Evolutionary conservation across 2,888 invertebrate genomes (phyloP), one percentile per base, ranked within the genome.

Genomic region (Tortricodes alternella): DNA sequence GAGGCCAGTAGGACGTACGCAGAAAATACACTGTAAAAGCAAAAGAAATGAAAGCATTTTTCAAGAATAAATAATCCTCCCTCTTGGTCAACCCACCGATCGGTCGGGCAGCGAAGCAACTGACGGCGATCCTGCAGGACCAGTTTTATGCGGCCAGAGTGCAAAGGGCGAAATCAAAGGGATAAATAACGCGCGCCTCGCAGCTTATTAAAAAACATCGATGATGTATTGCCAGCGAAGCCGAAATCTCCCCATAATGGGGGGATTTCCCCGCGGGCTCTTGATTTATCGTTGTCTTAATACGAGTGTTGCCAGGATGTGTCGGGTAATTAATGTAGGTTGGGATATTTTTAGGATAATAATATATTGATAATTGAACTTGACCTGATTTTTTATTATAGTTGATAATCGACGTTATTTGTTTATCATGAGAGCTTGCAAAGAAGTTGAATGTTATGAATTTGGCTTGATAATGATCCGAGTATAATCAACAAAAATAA

Each of bases 201-300:
- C 32, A 35, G 43, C 51, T 52, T 52, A 52, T 52, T 52, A 52
- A 52, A 48, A 52, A 43, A 44, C 43, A 44, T 43, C 35, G 43
- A 52, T 52, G 19, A 39, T 32, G 34, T 41, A 35, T 44, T 29
- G 44, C 44, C 18, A 29, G 44, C 16, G 41, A 41, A 24, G 4
- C 29, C 24, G 24, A 19, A 3, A 37, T 18, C 34, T 34, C 34
- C 37, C 24, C 44, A 4, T n/a, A 19, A 21, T 11, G 18, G 44
- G 29, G 43, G 27, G 44, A 34, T 23, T 23, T 32, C 46, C 32
- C 44, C 15, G 41, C 37, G 18, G 43, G 13, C 11, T 46, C n/a
- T 23, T 48, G 46, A 48, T 48, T 37, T 48, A 48, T 48, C 16
- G 46, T 15, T 21, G 4, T 15, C 46, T 37, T 34, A 37, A 13